These are phyloP conservation scores for Zaprionus obscuricornis DNA, from an alignment of 2,888 invertebrate species.

Conservation along the genomic window DNA sequence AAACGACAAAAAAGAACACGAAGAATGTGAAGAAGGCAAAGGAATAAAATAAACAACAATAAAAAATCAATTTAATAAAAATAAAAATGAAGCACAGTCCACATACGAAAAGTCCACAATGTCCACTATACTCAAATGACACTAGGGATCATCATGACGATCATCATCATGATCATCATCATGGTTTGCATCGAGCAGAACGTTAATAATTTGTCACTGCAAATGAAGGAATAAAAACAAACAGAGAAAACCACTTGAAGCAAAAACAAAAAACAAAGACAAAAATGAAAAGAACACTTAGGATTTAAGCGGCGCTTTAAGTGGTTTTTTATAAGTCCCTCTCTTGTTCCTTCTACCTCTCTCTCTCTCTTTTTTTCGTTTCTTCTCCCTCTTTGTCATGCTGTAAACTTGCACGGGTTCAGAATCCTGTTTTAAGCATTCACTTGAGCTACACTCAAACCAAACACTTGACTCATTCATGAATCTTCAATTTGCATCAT, in stretches of 20 bases:
- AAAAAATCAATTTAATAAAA: constrained; percentile 79
- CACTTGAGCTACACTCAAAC: constrained; percentile 12
- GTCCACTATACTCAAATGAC: no score
- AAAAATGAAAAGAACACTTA: constrained; percentile 46
- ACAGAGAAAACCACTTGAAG: constrained; percentile 79
- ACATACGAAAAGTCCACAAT: no score
- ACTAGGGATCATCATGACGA: constrained; percentile 22
- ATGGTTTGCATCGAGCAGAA: constrained; percentile 47
- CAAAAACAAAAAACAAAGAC: constrained; percentile 22
- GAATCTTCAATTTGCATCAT: constrained; percentile 37
- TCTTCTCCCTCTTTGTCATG: not conserved
- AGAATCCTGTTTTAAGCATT: constrained; percentile 45
- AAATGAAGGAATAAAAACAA: constrained; percentile 77
- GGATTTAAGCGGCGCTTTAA: constrained; percentile 74
- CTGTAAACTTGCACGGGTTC: no score
- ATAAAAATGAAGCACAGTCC: constrained; percentile 56
- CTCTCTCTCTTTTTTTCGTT: constrained; percentile 1
- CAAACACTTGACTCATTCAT: constrained; percentile 65
- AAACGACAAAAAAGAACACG: constrained; percentile 10
- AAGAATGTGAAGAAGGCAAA: constrained; percentile 34
- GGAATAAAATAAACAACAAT: constrained; percentile 79
- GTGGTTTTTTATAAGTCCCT: constrained; percentile 59
- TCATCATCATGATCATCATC: constrained; percentile 9
- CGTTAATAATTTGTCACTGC: constrained; percentile 83
- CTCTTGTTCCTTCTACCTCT: constrained; percentile 2